Evolutionary conservation across 2,888 invertebrate genomes (phyloP).

Genomic region (Leptinotarsa tumamoca): DNA sequence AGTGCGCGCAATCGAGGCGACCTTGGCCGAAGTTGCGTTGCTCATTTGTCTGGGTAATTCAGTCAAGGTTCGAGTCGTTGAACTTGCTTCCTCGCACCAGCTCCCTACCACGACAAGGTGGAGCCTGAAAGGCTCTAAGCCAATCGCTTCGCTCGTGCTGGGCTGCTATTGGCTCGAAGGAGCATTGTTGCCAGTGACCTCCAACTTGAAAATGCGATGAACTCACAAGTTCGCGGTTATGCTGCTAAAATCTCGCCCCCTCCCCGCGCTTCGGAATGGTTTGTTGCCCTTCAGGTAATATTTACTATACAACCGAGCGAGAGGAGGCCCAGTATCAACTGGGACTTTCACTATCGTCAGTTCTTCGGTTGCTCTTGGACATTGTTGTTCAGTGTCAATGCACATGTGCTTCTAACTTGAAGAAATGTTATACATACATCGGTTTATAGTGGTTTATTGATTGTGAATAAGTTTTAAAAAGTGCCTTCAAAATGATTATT

Average conservation of each 20-base stretch:
- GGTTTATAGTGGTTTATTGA: conserved; percentile 22
- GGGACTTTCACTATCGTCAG: conserved; percentile 68
- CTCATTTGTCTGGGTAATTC: conserved; percentile 78
- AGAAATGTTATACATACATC: neutral
- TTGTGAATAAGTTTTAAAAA: neutral
- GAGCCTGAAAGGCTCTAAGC: conserved; percentile 57
- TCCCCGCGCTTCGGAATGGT: conserved; percentile 57
- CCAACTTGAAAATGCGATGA: conserved; percentile 85
- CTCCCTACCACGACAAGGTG: conserved; percentile 59
- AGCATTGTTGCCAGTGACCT: conserved; percentile 85
- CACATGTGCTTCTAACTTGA: conserved; percentile 40
- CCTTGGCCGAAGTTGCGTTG: conserved; percentile 65
- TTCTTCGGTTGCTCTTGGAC: conserved; percentile 61
- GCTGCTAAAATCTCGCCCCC: conserved; percentile 67
- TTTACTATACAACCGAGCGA: conserved; percentile 64
- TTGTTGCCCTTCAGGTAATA: conserved; percentile 67
- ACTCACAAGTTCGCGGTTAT: conserved; percentile 72
- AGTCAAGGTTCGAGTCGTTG: conserved; percentile 90
- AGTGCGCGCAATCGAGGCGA: conserved; percentile 57
- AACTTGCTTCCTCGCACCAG: conserved; percentile 70
- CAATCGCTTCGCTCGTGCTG: conserved; percentile 64
- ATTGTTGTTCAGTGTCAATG: conserved; percentile 51
- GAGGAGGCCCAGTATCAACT: conserved; percentile 64
- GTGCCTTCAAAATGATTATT: conserved; percentile 69
- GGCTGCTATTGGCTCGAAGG: conserved; percentile 67